phyloP scores from a whole-genome alignment of 2,113 vertebrate genomes.

The Brevimyrus niger region DNA sequence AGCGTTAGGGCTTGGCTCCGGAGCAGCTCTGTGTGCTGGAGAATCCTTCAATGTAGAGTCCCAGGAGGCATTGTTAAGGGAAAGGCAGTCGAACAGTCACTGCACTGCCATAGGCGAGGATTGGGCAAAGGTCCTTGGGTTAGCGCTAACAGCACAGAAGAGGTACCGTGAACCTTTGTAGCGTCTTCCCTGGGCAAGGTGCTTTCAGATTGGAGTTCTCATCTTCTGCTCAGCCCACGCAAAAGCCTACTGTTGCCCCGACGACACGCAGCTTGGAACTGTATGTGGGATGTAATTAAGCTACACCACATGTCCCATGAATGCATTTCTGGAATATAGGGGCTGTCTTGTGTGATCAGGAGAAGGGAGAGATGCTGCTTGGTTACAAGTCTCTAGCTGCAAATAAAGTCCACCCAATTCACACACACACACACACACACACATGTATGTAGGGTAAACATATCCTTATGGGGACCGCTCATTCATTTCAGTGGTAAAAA shows the following conservation, averaged over 20 bases:
- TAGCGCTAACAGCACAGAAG: neutral
- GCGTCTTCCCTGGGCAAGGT: neutral
- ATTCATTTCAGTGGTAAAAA: no score
- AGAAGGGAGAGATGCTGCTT: neutral
- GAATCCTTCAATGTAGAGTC: neutral
- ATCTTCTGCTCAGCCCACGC: neutral
- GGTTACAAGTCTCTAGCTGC: neutral
- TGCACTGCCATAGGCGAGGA: neutral
- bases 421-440: neutral
- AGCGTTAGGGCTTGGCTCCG: neutral
- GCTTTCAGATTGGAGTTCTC: slow-evolving; percentile 1
- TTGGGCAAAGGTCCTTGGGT: neutral
- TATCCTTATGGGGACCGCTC: no score
- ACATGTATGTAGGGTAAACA: no score
- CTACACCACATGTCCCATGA: neutral
- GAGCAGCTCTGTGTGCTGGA: neutral
- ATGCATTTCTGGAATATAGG: neutral
- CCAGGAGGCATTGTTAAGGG: slow-evolving; percentile 1
- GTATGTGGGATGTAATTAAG: neutral
- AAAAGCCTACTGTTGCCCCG: neutral
- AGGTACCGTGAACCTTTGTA: neutral
- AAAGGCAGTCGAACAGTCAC: neutral
- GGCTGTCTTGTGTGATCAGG: neutral
- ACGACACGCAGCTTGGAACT: neutral
- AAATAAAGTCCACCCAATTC: slow-evolving; percentile 8